phyloP scores from a whole-genome alignment of 2,888 invertebrate genomes.

The Glyphotaelius pellucidus region DNA sequence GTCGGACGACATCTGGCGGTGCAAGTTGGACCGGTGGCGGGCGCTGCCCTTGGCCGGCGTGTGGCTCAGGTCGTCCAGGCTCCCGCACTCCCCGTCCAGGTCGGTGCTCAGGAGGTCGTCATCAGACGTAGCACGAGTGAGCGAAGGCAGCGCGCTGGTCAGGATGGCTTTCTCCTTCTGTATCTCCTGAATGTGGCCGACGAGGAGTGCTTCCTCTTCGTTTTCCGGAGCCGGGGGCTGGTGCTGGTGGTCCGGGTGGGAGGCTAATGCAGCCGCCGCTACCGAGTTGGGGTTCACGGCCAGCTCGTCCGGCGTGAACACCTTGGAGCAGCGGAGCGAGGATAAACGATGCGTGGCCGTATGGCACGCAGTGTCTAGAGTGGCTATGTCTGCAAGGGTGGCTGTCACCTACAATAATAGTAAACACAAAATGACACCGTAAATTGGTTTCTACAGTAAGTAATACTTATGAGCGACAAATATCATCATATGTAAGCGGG shows the following conservation, averaged over 20 bases:
- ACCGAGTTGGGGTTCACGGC: constrained; percentile 67
- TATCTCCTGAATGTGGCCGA: constrained; percentile 88
- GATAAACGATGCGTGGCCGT: constrained; percentile 89
- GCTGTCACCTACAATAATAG: constrained; percentile 84
- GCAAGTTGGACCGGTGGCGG: constrained; percentile 71
- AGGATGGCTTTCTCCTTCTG: constrained; percentile 89
- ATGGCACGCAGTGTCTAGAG: constrained; percentile 90
- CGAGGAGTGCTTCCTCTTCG: constrained; percentile 85
- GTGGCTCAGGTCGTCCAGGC: constrained; percentile 79
- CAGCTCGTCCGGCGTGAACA: constrained; percentile 76
- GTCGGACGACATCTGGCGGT: constrained; percentile 76
- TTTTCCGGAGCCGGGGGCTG: constrained; percentile 68
- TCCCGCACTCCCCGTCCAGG: constrained; percentile 84
- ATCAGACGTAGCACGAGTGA: constrained; percentile 90
- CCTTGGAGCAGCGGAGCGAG: constrained; percentile 86
- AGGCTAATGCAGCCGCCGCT: constrained; percentile 68
- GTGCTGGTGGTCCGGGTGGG: constrained; percentile 67
- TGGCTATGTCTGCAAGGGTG: constrained; percentile 93
- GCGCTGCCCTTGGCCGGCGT: constrained; percentile 67
- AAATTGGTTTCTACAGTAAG: too few relatives aligned
- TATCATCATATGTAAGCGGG: not conserved
- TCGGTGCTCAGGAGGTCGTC: constrained; percentile 89
- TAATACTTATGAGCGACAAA: not conserved
- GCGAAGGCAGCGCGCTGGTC: constrained; percentile 87
- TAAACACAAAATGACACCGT: constrained; percentile 61